phyloP scores from a whole-genome alignment of 2,888 invertebrate species.

The Parascotia fuliginaria region DNA sequence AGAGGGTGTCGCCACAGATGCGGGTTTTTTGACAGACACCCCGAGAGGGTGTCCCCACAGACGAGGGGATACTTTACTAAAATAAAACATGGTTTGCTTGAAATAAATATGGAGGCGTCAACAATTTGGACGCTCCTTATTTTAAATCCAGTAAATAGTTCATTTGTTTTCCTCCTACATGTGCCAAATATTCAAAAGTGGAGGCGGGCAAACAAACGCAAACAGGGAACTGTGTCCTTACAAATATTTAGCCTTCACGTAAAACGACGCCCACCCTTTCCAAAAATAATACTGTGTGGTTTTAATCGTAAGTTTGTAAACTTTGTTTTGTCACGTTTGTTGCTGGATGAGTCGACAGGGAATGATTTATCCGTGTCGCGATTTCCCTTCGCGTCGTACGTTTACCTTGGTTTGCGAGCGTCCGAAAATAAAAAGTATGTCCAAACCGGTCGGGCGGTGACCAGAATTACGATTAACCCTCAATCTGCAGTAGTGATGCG shows the following conservation, averaged over 20 bases:
- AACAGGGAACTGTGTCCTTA: constrained; percentile 52
- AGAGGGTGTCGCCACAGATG: too few species aligned
- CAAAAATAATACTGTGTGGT: constrained; percentile 41
- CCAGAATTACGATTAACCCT: constrained; percentile 77
- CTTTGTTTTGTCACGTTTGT: constrained; percentile 27
- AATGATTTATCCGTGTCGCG: constrained; percentile 54
- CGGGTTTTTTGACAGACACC: too few species aligned
- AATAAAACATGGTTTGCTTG: constrained; percentile 48
- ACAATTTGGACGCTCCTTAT: constrained; percentile 54
- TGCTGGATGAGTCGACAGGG: constrained; percentile 35
- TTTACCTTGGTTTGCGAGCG: constrained; percentile 54
- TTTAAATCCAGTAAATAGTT: constrained; percentile 47
- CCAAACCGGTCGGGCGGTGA: constrained; percentile 72
- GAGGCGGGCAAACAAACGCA: constrained; percentile 56
- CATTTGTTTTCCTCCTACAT: constrained; percentile 58
- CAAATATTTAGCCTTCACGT: constrained; percentile 51
- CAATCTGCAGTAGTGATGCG: constrained; percentile 63
- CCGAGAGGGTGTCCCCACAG: too few species aligned
- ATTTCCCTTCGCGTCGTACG: constrained; percentile 54
- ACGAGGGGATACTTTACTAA: too few species aligned
- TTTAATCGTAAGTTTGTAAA: constrained; percentile 30
- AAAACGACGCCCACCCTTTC: constrained; percentile 47
- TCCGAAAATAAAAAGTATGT: constrained; percentile 60
- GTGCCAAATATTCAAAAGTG: constrained; percentile 59
- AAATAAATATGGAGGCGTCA: constrained; percentile 53